These are phyloP conservation scores for Pristionchus fissidentatus DNA, from an alignment of 2,888 invertebrate genomes.

Conservation along the genomic window DNA sequence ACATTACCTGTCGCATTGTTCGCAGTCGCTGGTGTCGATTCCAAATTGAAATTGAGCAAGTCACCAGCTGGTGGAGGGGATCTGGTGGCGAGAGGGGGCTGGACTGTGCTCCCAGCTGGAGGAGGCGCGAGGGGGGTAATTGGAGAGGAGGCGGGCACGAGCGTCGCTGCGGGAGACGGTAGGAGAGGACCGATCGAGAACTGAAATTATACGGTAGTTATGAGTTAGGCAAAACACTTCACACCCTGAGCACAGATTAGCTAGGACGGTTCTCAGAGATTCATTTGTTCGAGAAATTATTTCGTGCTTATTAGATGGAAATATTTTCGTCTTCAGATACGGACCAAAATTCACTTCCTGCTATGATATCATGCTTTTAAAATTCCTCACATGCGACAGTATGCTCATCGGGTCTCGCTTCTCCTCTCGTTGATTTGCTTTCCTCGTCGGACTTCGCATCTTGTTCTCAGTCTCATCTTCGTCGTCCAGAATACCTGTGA, in stretches of 20 bases:
- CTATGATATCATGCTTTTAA: background rate
- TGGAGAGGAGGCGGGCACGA: background rate
- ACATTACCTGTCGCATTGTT: too few relatives aligned
- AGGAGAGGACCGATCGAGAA: slow-evolving; percentile 48
- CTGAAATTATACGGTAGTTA: slow-evolving; percentile 8
- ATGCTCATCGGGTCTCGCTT: slow-evolving; percentile 14
- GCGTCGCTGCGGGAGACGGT: background rate
- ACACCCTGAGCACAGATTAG: too few relatives aligned
- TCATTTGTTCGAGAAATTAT: too few relatives aligned
- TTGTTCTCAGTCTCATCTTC: background rate
- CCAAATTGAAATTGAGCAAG: too few relatives aligned
- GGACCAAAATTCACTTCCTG: too few relatives aligned
- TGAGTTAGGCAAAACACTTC: too few relatives aligned
- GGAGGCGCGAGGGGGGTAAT: slow-evolving; percentile 32
- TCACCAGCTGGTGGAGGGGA: too few relatives aligned
- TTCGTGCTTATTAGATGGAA: too few relatives aligned
- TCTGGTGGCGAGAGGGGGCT: background rate
- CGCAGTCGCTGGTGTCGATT: too few relatives aligned
- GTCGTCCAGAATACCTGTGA: slow-evolving; percentile 40
- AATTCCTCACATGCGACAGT: slow-evolving; percentile 8
- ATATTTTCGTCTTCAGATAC: background rate
- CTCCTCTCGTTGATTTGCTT: background rate
- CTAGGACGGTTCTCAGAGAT: too few relatives aligned
- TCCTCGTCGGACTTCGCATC: background rate
- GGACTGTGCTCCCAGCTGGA: background rate